Conservation (phyloP, 2,888 invertebrate species). For the Tenthredo livida region DNA sequence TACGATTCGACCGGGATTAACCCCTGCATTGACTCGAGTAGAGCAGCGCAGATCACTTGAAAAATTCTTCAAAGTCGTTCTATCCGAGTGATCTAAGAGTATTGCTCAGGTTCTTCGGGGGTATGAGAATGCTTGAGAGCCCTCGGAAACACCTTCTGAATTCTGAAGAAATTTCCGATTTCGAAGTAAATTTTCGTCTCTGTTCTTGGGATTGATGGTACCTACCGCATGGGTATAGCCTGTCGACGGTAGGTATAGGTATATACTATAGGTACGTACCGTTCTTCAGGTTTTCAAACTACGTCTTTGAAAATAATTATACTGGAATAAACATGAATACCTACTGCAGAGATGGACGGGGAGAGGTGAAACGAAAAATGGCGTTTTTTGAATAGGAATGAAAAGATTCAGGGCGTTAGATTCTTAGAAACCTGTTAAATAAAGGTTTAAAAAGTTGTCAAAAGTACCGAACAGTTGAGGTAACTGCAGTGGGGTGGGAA, state of each 20-base stretch:
- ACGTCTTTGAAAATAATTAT: neutral
- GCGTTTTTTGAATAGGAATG: neutral
- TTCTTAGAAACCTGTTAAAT: neutral
- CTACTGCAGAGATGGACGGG: neutral
- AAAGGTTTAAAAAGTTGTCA: neutral
- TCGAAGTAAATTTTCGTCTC: neutral
- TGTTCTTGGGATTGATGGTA: constrained; percentile 15
- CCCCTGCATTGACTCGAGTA: neutral
- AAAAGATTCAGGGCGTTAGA: constrained; percentile 1
- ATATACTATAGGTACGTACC: neutral
- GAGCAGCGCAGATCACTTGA: neutral
- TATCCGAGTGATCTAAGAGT: neutral
- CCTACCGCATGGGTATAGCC: neutral
- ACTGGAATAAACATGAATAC: neutral
- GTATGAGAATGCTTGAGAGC: neutral
- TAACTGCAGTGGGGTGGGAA: neutral
- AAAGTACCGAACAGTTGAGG: neutral
- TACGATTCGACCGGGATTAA: neutral
- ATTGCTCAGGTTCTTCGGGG: neutral
- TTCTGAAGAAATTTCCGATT: neutral
- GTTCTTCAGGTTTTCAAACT: neutral
- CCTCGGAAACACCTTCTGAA: constrained; percentile 4
- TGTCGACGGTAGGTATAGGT: too few species aligned
- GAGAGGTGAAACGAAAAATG: neutral
- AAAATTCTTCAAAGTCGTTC: neutral